Conservation (phyloP, 2,113 vertebrate species). For the Motacilla alba region DNA sequence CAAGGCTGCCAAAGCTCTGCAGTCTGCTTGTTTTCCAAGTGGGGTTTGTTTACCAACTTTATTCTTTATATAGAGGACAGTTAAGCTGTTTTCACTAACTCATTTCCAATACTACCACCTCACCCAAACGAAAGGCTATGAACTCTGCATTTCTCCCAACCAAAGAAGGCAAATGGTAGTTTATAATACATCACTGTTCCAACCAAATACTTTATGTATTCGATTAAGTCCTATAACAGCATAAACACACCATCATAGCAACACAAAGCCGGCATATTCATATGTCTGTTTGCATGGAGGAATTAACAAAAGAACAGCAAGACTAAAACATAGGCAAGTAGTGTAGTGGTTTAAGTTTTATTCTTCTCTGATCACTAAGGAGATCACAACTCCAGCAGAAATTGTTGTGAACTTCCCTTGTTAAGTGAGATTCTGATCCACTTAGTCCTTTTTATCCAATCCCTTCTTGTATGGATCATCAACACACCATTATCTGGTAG, state of each 20-base stretch:
- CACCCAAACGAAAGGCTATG: neutral
- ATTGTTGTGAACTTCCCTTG: neutral
- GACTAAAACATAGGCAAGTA: neutral
- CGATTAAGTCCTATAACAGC: neutral
- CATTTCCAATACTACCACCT: neutral
- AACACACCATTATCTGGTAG: neutral
- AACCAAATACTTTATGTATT: conserved; percentile 33
- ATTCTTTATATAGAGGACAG: conserved; percentile 34
- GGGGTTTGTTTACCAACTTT: conserved; percentile 46
- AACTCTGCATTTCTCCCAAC: neutral
- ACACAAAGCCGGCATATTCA: neutral
- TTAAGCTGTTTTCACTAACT: conserved; percentile 2
- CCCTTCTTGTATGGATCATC: neutral
- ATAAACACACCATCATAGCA: neutral
- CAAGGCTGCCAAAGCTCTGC: conserved; percentile 44
- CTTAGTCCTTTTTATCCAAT: neutral
- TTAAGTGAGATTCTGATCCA: neutral
- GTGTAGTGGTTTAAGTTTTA: neutral
- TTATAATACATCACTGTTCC: neutral
- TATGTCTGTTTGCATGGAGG: neutral
- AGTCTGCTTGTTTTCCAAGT: conserved; percentile 53
- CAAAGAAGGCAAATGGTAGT: neutral
- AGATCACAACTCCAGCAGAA: neutral
- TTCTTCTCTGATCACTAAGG: neutral
- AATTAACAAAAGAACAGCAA: neutral